Conservation (phyloP, 2,888 invertebrate genomes). For the Hypomecis punctinalis region DNA sequence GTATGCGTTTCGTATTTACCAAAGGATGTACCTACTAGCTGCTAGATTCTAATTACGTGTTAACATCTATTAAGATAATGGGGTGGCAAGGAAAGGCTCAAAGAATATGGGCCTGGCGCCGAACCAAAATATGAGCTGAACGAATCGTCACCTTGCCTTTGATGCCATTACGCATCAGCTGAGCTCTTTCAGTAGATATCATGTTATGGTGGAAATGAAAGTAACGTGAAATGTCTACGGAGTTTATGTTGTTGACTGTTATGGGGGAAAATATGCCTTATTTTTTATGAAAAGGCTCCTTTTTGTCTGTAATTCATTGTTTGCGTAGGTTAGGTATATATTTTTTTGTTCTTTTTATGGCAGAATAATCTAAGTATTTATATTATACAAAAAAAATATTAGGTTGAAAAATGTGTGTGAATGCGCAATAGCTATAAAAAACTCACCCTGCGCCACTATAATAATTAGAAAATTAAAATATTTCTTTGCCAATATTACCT, state of each 20-base stretch:
- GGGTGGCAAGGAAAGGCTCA: conserved; percentile 70
- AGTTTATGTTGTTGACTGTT: conserved; percentile 12
- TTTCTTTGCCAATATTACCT: no score
- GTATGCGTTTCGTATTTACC: no score
- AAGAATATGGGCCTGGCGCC: conserved; percentile 68
- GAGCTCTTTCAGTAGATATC: conserved; percentile 25
- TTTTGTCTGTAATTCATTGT: conserved; percentile 7
- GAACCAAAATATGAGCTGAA: conserved; percentile 59
- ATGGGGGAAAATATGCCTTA: conserved; percentile 2
- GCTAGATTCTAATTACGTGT: conserved; percentile 11
- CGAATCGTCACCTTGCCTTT: conserved; percentile 56
- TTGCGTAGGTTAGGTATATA: neutral
- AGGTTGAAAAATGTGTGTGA: no score
- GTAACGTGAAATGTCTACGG: conserved; percentile 10
- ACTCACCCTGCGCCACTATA: no score
- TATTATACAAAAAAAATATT: no score
- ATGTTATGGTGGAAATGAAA: conserved; percentile 20
- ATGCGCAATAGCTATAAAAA: no score
- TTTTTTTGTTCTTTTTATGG: neutral
- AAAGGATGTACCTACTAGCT: neutral
- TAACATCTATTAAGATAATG: conserved; percentile 59
- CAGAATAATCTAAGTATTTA: no score
- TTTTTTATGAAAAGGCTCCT: conserved; percentile 11
- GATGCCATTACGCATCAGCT: conserved; percentile 50
- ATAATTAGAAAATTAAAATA: no score